phyloP scores from a whole-genome alignment of 2,113 vertebrate species.

The Boleophthalmus pectinirostris region DNA sequence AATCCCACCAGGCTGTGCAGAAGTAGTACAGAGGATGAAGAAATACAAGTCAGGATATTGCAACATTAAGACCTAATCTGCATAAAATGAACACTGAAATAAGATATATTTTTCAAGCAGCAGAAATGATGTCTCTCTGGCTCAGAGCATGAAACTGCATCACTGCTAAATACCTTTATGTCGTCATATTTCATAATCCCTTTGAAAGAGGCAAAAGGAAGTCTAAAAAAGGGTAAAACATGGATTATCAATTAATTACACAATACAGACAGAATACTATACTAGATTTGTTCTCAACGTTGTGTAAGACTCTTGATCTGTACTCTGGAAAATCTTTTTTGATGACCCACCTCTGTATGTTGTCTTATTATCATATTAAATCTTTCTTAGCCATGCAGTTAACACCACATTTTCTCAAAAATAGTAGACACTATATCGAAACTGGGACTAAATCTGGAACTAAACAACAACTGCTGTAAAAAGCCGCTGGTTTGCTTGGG shows the following conservation, averaged over 20 bases:
- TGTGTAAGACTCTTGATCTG: no score
- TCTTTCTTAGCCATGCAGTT: no score
- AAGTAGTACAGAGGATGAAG: constrained; percentile 1
- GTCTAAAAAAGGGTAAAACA: background rate
- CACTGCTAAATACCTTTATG: background rate
- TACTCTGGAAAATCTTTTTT: no score
- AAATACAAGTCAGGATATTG: background rate
- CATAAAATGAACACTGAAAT: constrained; percentile 5
- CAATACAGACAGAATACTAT: background rate
- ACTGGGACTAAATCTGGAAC: background rate
- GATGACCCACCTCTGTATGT: no score
- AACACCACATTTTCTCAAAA: no score
- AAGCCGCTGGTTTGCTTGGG: no score
- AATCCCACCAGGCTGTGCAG: background rate
- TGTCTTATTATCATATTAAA: no score
- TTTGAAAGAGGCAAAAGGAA: background rate
- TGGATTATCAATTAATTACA: background rate
- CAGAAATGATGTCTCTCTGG: background rate
- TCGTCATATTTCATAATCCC: background rate
- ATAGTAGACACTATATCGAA: no score
- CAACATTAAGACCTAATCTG: background rate
- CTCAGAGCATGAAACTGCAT: background rate
- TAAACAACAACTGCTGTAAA: background rate
- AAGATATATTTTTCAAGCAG: background rate
- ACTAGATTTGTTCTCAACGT: no score